phyloP scores from a whole-genome alignment of 1,140 invertebrate genomes.

The Heliothis virescens region DNA sequence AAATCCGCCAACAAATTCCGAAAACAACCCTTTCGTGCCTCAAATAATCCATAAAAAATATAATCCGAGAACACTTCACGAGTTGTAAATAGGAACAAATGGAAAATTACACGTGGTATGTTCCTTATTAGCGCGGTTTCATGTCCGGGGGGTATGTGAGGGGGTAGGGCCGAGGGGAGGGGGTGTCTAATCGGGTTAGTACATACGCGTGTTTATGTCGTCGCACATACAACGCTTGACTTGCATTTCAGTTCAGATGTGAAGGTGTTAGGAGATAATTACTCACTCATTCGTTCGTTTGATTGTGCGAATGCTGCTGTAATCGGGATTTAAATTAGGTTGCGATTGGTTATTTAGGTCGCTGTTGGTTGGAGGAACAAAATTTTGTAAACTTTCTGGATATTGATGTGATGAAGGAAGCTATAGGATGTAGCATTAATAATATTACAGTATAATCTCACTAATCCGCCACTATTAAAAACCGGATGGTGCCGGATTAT shows the following conservation, averaged over 20 bases:
- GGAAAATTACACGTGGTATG: slow-evolving; percentile 54
- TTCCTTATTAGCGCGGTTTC: slow-evolving; percentile 59
- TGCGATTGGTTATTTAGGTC: slow-evolving; percentile 30
- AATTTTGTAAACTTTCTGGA: background rate
- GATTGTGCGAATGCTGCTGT: slow-evolving; percentile 32
- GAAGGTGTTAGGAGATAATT: slow-evolving; percentile 45
- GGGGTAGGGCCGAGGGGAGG: background rate
- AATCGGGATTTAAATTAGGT: slow-evolving; percentile 36
- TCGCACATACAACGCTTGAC: slow-evolving; percentile 49
- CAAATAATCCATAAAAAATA: slow-evolving; percentile 39
- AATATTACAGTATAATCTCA: no score
- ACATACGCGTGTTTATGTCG: slow-evolving; percentile 49
- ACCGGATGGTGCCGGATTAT: no score
- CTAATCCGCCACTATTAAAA: no score
- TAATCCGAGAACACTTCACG: slow-evolving; percentile 42
- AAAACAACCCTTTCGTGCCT: background rate
- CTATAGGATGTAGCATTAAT: background rate
- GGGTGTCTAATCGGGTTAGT: slow-evolving; percentile 44
- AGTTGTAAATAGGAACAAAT: slow-evolving; percentile 52
- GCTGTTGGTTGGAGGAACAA: background rate
- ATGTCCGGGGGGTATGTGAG: slow-evolving; percentile 33
- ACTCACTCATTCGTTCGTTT: slow-evolving; percentile 39
- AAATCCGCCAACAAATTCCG: background rate
- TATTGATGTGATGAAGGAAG: background rate
- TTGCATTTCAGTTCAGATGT: slow-evolving; percentile 50